These are phyloP conservation scores for Tragelaphus scriptus DNA, from an alignment of 2,113 vertebrate species.

Conservation along the genomic window DNA sequence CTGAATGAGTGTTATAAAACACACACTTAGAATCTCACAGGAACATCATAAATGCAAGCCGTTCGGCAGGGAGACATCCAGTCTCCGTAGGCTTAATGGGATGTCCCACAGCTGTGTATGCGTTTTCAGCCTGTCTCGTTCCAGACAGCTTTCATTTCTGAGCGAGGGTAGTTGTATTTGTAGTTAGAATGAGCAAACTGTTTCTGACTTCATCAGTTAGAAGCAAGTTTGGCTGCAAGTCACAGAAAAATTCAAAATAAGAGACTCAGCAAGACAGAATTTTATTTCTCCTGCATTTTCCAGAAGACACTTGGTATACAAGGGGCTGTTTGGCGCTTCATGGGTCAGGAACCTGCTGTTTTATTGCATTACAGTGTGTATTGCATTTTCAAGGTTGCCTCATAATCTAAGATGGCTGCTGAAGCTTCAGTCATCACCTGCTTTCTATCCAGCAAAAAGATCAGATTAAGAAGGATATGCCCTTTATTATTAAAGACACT, in stretches of 20 bases:
- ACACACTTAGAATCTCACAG: not conserved
- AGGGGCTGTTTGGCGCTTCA: not conserved
- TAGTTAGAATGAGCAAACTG: not conserved
- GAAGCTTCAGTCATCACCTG: not conserved
- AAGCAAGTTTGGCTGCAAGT: not conserved
- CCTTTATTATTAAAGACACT: not conserved
- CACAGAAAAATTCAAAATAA: constrained; percentile 1
- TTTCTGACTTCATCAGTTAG: not conserved
- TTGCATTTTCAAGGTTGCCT: not conserved
- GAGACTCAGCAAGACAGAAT: not conserved
- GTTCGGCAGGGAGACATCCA: not conserved
- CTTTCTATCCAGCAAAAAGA: not conserved
- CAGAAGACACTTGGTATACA: not conserved
- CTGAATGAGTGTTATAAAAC: constrained; percentile 30
- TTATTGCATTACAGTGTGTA: not conserved
- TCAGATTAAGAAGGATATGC: not conserved
- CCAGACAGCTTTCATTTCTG: constrained; percentile 1
- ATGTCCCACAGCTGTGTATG: not conserved
- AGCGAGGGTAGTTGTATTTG: not conserved
- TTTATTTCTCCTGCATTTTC: not conserved
- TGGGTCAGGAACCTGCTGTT: not conserved
- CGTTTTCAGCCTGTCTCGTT: not conserved
- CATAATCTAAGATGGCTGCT: not conserved
- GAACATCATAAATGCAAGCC: not conserved
- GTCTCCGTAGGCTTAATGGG: not conserved